Conservation (phyloP, 2,888 invertebrate genomes). For the Stratiomys singularior region DNA sequence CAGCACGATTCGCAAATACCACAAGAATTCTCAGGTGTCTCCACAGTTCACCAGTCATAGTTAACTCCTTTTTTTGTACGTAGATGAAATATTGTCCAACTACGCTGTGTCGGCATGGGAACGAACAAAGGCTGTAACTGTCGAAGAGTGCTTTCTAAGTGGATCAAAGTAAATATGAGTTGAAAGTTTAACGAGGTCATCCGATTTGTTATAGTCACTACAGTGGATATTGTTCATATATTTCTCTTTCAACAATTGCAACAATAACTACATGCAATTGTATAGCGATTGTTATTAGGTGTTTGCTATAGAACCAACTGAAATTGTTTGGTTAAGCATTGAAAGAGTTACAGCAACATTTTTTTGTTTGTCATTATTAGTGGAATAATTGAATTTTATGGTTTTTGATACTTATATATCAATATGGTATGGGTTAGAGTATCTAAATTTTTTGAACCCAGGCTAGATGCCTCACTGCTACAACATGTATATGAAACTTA, state of each 20-base stretch:
- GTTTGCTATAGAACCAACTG: too few species aligned
- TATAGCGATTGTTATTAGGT: too few species aligned
- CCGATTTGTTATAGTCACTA: neutral
- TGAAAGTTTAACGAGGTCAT: slow-evolving; percentile 11
- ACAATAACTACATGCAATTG: too few species aligned
- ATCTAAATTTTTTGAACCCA: too few species aligned
- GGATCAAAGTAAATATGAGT: neutral
- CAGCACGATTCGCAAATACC: slow-evolving; percentile 14
- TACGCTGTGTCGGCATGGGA: neutral
- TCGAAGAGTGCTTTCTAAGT: neutral
- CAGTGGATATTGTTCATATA: neutral
- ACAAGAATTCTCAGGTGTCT: slow-evolving; percentile 30
- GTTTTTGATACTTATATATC: too few species aligned
- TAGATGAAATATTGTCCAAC: neutral
- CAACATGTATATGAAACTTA: too few species aligned
- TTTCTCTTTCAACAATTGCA: neutral
- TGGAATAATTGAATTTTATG: too few species aligned
- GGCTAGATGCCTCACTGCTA: too few species aligned
- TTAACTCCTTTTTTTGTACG: neutral
- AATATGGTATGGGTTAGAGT: too few species aligned
- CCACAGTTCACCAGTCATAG: neutral
- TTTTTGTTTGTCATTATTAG: too few species aligned
- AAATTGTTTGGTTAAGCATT: too few species aligned
- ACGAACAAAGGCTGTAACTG: neutral
- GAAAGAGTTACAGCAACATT: too few species aligned